Evolutionary conservation across 2,797 vertebrate genomes (phyloP).

Genomic region (Protosalanx chinensis): DNA sequence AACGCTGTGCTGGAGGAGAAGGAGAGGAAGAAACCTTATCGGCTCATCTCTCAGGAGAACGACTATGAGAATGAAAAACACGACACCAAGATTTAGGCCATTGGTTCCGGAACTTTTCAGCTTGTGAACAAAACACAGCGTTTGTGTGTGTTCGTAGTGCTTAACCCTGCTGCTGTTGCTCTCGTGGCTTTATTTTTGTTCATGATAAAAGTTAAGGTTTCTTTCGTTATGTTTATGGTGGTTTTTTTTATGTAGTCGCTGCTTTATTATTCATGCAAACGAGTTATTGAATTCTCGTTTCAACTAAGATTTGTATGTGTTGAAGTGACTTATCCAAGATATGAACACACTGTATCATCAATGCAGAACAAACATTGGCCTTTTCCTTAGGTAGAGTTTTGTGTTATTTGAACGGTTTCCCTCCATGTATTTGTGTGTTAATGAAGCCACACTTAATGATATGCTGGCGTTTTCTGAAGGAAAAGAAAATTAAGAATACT

Average conservation of each 20-base stretch:
- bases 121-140: background rate
- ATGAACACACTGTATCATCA: background rate
- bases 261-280: background rate
- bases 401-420: background rate
- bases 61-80: constrained; percentile 85
- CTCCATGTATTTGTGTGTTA: background rate
- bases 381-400: background rate
- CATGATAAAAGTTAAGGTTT: background rate
- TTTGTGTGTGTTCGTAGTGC: background rate
- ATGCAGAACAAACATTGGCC: background rate
- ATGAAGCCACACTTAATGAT: background rate
- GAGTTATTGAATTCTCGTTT: too few species aligned
- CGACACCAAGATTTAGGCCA: constrained; percentile 91
- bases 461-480: background rate
- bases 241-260: background rate
- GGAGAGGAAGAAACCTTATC: constrained; percentile 94
- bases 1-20: constrained; percentile 95
- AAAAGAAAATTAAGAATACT: background rate
- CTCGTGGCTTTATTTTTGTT: background rate
- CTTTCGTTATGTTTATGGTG: background rate
- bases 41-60: constrained; percentile 89
- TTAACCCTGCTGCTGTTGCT: background rate
- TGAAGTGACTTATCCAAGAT: background rate
- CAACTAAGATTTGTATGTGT: too few species aligned
- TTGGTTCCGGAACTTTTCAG: background rate